Evolutionary conservation across 1,140 invertebrate genomes (phyloP), one percentile per base, ranked within the genome.

Genomic region (Vollenhovia emeryi): DNA sequence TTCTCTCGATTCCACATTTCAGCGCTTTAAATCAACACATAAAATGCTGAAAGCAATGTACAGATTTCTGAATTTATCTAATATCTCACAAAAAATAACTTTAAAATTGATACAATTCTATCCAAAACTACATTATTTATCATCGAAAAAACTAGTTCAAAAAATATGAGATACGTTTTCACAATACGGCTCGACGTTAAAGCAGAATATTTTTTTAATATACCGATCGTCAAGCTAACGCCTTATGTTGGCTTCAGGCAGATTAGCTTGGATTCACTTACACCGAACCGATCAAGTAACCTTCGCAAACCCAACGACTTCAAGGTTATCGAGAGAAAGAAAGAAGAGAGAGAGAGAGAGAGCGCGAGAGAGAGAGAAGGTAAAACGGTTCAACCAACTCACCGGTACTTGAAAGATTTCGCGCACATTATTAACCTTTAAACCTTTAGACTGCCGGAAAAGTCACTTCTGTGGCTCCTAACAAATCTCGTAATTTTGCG

Each of bases 251-350:
- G 50, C 66, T 88, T n/a, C 43, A 45, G 66, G 27, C 33, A 66
- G 74, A 85, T 87, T 88, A 87, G 43, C 21, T 45, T 40, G 80
- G 43, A 85, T 87, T 87, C 80, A 55, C 87, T 87, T 87, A 87
- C 80, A 68, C 73, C 66, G 45, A 74, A 84, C 66, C 74, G 45
- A 88, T 88, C 74, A 1, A 79, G 24, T 87, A 84, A 71, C 85
- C 85, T 84, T 78, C 79, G 52, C 79, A 52, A 74, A 57, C 24
- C 45, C 59, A 45, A 74, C 86, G 36, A 66, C 57, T 79, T 88
- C 87, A 87, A 87, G 87, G 74, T 79, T 80, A 74, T 13, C 18
- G 45, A 57, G n/a, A n/a, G n/a, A 79, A 79, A 59, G 62, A 27
- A 40, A 43, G 48, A 82, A 76, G 27, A 60, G 15, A 30, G 69